Evolutionary conservation across 2,113 vertebrate species (phyloP).

Genomic region (Chitala chitala): DNA sequence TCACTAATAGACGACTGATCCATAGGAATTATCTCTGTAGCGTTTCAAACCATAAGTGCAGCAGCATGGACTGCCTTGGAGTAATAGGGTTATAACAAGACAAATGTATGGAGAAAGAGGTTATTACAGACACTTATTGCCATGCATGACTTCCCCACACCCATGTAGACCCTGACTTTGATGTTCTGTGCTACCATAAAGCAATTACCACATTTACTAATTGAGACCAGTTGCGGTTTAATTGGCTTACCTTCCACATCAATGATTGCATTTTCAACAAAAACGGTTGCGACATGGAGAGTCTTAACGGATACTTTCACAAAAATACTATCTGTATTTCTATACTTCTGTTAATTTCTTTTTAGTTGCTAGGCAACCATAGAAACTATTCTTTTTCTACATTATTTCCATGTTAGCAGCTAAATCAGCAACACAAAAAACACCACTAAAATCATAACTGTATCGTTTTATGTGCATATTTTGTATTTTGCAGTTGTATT

Average conservation of each 20-base stretch:
- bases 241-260: not conserved
- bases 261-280: not conserved
- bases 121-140: not conserved
- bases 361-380: too few relatives aligned
- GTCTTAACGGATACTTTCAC: not conserved
- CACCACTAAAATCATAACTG: too few relatives aligned
- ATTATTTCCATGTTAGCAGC: too few relatives aligned
- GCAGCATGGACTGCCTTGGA: too few relatives aligned
- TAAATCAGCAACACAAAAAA: too few relatives aligned
- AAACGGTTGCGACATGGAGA: not conserved
- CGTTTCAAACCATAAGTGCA: too few relatives aligned
- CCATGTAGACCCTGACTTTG: not conserved
- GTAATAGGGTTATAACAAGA: not conserved
- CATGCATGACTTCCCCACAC: not conserved
- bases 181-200: too few relatives aligned
- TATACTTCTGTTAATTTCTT: not conserved
- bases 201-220: constrained; percentile 1
- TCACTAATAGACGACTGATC: too few relatives aligned
- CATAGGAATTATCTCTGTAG: too few relatives aligned
- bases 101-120: not conserved
- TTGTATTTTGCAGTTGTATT: too few relatives aligned
- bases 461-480: too few relatives aligned
- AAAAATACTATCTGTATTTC: constrained; percentile 6
- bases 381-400: too few relatives aligned
- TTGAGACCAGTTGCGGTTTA: not conserved